Evolutionary conservation across 53 echinoderm and acorn worm genomes (phyloP), one percentile per base, ranked within the genome.

Genomic region (Pentamera pediparva): DNA sequence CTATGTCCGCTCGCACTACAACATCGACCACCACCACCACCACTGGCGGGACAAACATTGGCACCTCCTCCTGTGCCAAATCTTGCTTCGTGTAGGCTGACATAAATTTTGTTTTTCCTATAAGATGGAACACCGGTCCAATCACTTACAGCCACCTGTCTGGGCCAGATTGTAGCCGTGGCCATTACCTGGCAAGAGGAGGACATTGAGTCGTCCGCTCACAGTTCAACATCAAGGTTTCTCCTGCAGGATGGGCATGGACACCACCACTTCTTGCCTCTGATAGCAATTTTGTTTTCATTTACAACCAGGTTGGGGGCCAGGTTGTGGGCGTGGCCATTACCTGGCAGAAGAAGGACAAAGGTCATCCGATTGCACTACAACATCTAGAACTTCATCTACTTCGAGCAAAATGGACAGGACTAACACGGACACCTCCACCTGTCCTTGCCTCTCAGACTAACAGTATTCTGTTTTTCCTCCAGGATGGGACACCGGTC

Each of bases 11-110:
- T 96, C 91, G 31, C 98, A 95, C 64, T 96, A 96, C 77, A 96
- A 96, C 81, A 83, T 96, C 9, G 98, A 96, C 70, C 91, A 96
- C 81, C 91, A 80, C 86, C 91, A 91, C 75, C 98, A 96, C 64
- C 98, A 96, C 64, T 79, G 89, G 4, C 91, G 98, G 49, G 90
- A 96, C 43, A 88, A 96, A 56, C 98, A 96, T 35, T 91, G 91
- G 22, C 98, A 88, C 59, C 91, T 96, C 22, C 88, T 91, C 61
- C 98, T n/a, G n/a, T n/a, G n/a, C n/a, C n/a, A n/a, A n/a, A n/a
- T n/a, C n/a, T n/a, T n/a, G n/a, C n/a, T n/a, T n/a, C n/a, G n/a
- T n/a, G n/a, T n/a, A n/a, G n/a, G n/a, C n/a, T n/a, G n/a, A n/a
- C n/a, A n/a, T n/a, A n/a, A n/a, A n/a, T n/a, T 64, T 64, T 15